Base-by-base conservation (phyloP, 2,113 vertebrate species). In the Suricata suricatta region DNA sequence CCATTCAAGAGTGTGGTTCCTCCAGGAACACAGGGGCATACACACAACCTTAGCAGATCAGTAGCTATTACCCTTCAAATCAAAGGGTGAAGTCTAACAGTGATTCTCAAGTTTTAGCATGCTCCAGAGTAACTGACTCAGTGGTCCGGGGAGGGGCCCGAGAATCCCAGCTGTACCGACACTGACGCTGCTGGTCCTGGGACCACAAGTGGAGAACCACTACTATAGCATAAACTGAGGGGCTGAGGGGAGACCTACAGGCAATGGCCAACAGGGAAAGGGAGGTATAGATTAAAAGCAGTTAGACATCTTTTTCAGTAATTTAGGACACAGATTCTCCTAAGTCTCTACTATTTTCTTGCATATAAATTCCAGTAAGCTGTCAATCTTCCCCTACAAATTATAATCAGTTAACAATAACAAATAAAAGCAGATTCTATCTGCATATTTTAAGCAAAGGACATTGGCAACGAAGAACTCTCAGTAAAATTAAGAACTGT, bases 311-410 rank as follows among this genome's bases (percentile, higher is more conserved):
- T 44, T 84, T 81, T 66, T 76, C 31, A 94, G 57, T 50, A 23
- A 79, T 8, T 86, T 69, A 81, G 72, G 35, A 74, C 3, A 88
- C 7, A 88, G 8, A 60, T 64, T 77, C 50, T 81, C 47, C n/a
- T 77, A 79, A 83, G 17, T 60, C 72, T 93, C 68, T 88, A 88
- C 69, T 86, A 31, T 89, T 93, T 93, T 25, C 47, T 69, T 92
- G 41, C 15, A 89, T 44, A 31, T 69, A 82, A 94, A 94, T 85
- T 64, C n/a, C 5, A 92, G 29, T 23, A 68, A 57, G 17, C n/a
- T 85, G 8, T 60, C 85, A 84, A 72, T 84, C 91, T 72, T 15
- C 10, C 33, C 38, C 31, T 84, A 38, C 88, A 91, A 97, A 47
- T 93, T 74, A 77, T 68, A 27, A 76, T 25, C 11, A 60, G 68